A percentile compares a stretch with the other conserved stretches of the same genome.
Evolutionary conservation across 2,888 invertebrate genomes (phyloP).

Genomic region (Tetragonisca angustula): DNA sequence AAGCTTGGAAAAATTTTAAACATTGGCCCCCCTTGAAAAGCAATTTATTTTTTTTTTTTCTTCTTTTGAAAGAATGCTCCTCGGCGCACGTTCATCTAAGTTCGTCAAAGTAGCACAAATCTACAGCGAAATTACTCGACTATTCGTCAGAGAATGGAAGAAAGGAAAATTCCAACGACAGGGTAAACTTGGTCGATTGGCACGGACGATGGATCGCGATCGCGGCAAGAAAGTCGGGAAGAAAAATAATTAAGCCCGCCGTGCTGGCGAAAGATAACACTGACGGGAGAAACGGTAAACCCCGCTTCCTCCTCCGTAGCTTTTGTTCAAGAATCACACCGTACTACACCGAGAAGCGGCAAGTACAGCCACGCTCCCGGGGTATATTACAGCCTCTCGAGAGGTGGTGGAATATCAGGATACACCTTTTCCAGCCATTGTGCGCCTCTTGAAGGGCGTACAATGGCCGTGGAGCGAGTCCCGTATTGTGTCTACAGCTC

Average conservation of each 20-base stretch:
- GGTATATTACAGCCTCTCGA: constrained; percentile 67
- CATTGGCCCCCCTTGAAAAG: neutral
- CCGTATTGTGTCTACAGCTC: constrained; percentile 79
- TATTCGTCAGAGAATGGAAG: neutral
- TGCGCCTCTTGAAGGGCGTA: constrained; percentile 73
- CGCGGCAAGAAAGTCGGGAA: neutral
- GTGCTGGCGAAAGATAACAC: constrained; percentile 39
- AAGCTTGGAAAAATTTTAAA: neutral
- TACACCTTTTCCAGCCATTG: constrained; percentile 80
- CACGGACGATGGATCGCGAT: neutral
- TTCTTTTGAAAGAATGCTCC: neutral
- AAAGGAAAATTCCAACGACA: neutral
- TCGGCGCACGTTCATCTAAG: too few species aligned
- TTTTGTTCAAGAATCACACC: constrained; percentile 73
- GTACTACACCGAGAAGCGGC: constrained; percentile 59
- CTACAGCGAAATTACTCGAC: neutral
- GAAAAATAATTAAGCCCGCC: constrained; percentile 48
- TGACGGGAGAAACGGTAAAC: constrained; percentile 52
- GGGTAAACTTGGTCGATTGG: neutral
- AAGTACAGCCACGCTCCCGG: constrained; percentile 62
- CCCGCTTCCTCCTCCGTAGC: constrained; percentile 55
- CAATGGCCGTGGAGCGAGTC: constrained; percentile 78
- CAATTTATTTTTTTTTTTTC: neutral
- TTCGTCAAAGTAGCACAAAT: neutral
- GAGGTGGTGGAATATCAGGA: constrained; percentile 80